Evolutionary conservation across 2,888 invertebrate species (phyloP).

Genomic region (Seira ritae): DNA sequence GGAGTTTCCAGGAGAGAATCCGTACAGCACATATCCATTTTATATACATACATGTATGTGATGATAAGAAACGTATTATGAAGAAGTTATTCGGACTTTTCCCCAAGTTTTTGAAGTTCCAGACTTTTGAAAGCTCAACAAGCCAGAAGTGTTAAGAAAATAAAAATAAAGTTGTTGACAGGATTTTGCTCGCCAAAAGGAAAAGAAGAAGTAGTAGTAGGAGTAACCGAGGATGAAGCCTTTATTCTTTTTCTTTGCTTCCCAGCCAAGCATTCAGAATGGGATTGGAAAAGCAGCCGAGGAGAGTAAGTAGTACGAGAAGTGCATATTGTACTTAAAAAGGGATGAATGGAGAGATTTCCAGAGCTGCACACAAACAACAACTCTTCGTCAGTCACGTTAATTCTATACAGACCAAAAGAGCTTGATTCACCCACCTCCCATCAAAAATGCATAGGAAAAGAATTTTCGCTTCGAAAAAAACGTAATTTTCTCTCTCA

Average conservation of each 20-base stretch:
- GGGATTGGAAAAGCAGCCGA: not conserved
- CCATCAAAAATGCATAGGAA: slow-evolving; percentile 4
- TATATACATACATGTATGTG: not conserved
- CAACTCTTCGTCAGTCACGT: too few relatives aligned
- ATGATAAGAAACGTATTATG: not conserved
- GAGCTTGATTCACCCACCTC: not conserved
- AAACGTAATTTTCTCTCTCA: not conserved
- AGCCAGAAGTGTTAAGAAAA: slow-evolving; percentile 11
- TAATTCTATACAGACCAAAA: not conserved
- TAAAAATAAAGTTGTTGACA: slow-evolving; percentile 18
- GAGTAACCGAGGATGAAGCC: not conserved
- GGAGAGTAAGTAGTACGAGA: not conserved
- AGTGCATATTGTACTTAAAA: not conserved
- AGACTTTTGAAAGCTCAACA: slow-evolving; percentile 9
- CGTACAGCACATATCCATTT: not conserved
- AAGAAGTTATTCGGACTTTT: slow-evolving; percentile 15
- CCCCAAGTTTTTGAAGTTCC: not conserved
- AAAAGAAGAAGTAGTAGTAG: not conserved
- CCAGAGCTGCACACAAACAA: not conserved
- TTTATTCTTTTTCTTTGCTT: not conserved
- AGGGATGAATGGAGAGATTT: not conserved
- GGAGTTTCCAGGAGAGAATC: not conserved
- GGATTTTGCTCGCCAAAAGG: not conserved
- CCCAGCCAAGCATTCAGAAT: not conserved
- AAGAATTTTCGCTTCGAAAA: not conserved